phyloP scores from a whole-genome alignment of 1,140 invertebrate genomes.

The Macrosteles quadrilineatus region DNA sequence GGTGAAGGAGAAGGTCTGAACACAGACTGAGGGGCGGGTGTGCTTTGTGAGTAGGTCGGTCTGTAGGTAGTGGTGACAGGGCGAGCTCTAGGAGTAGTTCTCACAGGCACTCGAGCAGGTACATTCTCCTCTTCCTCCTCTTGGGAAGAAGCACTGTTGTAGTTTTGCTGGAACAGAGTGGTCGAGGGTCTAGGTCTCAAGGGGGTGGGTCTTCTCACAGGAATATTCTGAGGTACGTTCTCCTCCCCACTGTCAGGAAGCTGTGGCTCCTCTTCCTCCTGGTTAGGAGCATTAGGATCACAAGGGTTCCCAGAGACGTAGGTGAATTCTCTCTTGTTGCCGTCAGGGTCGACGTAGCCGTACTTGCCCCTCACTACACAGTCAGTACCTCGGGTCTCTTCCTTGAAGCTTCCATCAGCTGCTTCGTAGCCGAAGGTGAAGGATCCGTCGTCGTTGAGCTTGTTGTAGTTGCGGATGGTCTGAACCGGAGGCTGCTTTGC shows the following conservation, averaged over 20 bases:
- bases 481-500: constrained; percentile 71
- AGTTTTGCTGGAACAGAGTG: constrained; percentile 49
- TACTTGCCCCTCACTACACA: constrained; percentile 87
- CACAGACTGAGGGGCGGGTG: constrained; percentile 50
- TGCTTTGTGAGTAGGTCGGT: constrained; percentile 44
- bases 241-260: constrained; percentile 43
- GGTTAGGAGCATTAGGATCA: constrained; percentile 75
- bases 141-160: constrained; percentile 39
- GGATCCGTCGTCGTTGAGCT: constrained; percentile 80
- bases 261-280: constrained; percentile 61
- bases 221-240: constrained; percentile 42
- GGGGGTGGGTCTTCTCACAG: neutral
- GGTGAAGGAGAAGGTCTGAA: constrained; percentile 54
- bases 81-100: constrained; percentile 61
- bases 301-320: constrained; percentile 91
- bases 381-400: constrained; percentile 82
- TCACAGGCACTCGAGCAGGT: constrained; percentile 49
- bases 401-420: constrained; percentile 87
- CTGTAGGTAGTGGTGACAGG: constrained; percentile 50
- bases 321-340: constrained; percentile 83
- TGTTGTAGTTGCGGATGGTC: constrained; percentile 78
- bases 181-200: constrained; percentile 39
- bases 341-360: constrained; percentile 85
- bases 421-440: constrained; percentile 88
- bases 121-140: constrained; percentile 57